Evolutionary conservation across 2,113 vertebrate genomes (phyloP), one percentile per base, ranked within the genome.

Genomic region (Raja brachyura): DNA sequence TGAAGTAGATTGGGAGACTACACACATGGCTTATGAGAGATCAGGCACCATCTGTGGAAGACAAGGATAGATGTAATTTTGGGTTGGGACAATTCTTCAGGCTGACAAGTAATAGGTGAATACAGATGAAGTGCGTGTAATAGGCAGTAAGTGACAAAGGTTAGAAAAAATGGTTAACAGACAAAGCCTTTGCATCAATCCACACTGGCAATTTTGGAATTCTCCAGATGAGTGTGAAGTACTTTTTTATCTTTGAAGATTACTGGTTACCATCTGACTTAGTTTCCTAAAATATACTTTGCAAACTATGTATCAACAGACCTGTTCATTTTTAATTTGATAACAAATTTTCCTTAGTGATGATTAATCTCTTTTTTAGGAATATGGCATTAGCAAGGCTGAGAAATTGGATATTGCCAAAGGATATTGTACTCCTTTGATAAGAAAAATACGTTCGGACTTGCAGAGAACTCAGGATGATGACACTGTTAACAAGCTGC

Each of bases 391-490:
- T 95, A 96, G 96, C 93, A 97, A 98, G 94, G 96, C 95, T 93
- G 97, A 98, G 94, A 98, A 98, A 94, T 73, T 98, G 93, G 97
- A 98, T 94, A 98, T 98, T 95, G 98, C 97, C 95, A 98, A 98
- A 96, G 97, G 97, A 93, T 98, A 98, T 94, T 98, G 98, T 94
- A 98, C 97, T 93, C 97, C 98, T 93, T 95, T 98, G 68, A 96
- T 98, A 77, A 97, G 97, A 94, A 98, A 98, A 96, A 98, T 98
- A 70, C 97, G 97, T 85, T 97, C 98, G 66, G 98, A 98, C 93
- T 97, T 98, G 93, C 97, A 98, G 95, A 97, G 98, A 94, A 98
- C 98, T 83, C 98, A 98, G 95, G 98, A 98, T 95, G 98, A 98
- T 94, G 97, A 98, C 95, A 98, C 98, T 85, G 98, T 98, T 94